Conservation (phyloP, 2,797 vertebrate genomes). For the Mus spretus region DNA sequence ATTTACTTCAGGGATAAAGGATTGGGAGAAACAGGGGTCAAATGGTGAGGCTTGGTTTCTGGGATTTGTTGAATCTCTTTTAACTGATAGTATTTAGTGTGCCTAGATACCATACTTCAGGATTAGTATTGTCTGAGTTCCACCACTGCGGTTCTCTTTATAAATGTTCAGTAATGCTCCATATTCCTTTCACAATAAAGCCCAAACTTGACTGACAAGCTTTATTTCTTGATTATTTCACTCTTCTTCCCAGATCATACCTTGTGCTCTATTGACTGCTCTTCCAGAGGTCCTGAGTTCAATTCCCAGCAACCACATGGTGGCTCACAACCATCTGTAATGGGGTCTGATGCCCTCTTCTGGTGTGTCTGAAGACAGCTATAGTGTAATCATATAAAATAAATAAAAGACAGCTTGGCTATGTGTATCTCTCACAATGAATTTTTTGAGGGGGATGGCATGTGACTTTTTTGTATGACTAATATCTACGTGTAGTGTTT, state of each 20-base stretch:
- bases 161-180: background rate
- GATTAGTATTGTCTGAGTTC: background rate
- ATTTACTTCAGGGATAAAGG: background rate
- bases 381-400: too few relatives aligned
- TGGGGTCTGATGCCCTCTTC: too few relatives aligned
- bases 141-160: background rate
- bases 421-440: conserved; percentile 22
- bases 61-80: background rate
- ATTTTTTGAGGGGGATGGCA: background rate
- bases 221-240: background rate
- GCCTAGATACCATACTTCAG: background rate
- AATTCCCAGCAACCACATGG: too few relatives aligned
- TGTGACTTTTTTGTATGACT: background rate
- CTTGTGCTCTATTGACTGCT: background rate
- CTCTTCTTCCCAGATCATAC: background rate
- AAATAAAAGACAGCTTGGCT: background rate
- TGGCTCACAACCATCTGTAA: too few relatives aligned
- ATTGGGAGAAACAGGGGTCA: background rate
- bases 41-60: background rate
- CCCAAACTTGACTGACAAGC: background rate
- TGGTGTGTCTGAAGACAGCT: too few relatives aligned
- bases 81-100: background rate
- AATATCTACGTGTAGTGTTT: background rate
- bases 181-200: background rate
- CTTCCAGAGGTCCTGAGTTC: too few relatives aligned